phyloP scores from a whole-genome alignment of 2,113 vertebrate species.

The Geothlypis trichas region DNA sequence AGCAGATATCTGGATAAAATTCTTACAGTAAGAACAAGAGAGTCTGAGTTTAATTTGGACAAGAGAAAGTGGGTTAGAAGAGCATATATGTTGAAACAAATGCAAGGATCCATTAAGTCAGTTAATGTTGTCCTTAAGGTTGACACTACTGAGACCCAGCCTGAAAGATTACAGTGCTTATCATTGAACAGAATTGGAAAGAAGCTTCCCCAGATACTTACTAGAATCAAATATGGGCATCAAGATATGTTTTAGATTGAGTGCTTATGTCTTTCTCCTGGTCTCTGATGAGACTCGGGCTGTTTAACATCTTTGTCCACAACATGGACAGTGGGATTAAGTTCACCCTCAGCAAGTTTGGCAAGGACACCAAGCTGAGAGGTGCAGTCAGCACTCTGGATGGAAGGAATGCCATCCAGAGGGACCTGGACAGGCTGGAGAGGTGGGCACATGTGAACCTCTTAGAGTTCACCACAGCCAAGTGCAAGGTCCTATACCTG shows the following conservation, averaged over 20 bases:
- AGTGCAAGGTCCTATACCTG: not conserved
- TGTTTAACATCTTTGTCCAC: not conserved
- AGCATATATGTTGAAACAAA: not conserved
- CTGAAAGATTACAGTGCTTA: not conserved
- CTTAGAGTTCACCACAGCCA: not conserved
- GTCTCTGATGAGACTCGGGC: not conserved
- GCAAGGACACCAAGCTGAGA: not conserved
- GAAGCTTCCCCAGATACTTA: not conserved
- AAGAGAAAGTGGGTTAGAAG: not conserved
- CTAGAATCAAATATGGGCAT: not conserved
- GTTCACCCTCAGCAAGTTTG: not conserved
- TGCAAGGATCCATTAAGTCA: not conserved
- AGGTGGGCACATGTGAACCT: not conserved
- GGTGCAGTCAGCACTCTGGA: not conserved
- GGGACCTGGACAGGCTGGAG: not conserved
- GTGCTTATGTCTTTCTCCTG: not conserved
- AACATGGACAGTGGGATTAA: not conserved
- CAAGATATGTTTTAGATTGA: not conserved
- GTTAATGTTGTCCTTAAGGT: not conserved
- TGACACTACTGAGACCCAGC: not conserved
- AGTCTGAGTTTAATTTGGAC: not conserved
- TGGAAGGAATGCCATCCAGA: not conserved
- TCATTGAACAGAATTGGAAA: not conserved
- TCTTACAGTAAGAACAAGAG: not conserved
- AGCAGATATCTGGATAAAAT: not conserved